phyloP scores from a whole-genome alignment of 2,888 invertebrate species.

The Eledona agricola region DNA sequence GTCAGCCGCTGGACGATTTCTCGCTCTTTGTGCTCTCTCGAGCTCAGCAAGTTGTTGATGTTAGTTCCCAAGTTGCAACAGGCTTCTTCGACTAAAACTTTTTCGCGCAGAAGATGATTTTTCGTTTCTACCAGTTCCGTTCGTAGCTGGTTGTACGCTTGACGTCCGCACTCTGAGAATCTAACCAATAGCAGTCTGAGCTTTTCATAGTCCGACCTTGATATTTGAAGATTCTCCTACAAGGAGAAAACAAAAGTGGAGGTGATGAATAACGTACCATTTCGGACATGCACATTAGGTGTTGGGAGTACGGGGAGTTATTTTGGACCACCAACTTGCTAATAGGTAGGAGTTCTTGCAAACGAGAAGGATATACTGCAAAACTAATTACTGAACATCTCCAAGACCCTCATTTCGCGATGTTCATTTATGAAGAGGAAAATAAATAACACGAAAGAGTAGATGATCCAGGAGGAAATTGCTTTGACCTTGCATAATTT shows the following conservation, averaged over 20 bases:
- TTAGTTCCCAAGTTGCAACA: conserved; percentile 58
- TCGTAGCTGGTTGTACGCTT: conserved; percentile 67
- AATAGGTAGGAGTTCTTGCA: conserved; percentile 17
- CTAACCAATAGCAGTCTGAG: conserved; percentile 65
- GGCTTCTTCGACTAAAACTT: conserved; percentile 8
- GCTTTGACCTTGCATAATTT: too few relatives aligned
- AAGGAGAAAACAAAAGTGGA: conserved; percentile 50
- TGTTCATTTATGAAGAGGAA: too few relatives aligned
- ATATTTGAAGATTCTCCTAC: conserved; percentile 76
- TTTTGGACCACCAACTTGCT: conserved; percentile 36
- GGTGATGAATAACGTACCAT: conserved; percentile 4
- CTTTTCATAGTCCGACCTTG: conserved; percentile 71
- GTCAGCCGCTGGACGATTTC: conserved; percentile 71
- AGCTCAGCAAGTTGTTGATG: conserved; percentile 66
- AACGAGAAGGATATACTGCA: conserved; percentile 20
- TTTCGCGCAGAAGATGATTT: conserved; percentile 11
- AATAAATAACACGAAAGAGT: too few relatives aligned
- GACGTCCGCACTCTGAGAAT: conserved; percentile 66
- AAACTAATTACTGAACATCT: too few relatives aligned
- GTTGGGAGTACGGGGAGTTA: conserved; percentile 15
- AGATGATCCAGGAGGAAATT: too few relatives aligned
- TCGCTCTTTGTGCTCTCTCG: conserved; percentile 66
- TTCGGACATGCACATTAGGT: conserved; percentile 22
- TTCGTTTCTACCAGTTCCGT: conserved; percentile 63
- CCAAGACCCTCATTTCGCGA: too few relatives aligned